Base-by-base conservation (phyloP, 2,888 invertebrate species). In the Steinernema hermaphroditum region DNA sequence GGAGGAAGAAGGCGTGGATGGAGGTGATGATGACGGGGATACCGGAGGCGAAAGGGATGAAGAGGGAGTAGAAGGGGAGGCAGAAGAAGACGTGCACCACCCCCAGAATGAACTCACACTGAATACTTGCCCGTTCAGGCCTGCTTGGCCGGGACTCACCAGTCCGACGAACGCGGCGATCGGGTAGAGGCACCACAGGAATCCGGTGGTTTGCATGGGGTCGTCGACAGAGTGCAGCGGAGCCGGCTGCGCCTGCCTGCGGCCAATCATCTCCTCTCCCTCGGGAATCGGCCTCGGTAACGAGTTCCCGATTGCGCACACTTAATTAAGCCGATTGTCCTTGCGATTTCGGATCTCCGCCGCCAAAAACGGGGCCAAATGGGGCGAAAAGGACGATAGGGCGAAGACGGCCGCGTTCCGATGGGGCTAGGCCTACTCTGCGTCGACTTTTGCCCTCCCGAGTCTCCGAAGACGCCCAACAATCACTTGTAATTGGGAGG, bases 151-250 rank as follows among this genome's bases (percentile, higher is more conserved):
- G n/a, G 41, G 46, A 78, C 80, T 80, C 43, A 83, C 84, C 68
- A 84, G 77, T 0, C 82, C 80, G 14, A 84, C 72, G 62, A 83
- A 74, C 0, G 81, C 82, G n/a, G 83, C 75, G 22, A 84, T 54
- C 22, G 84, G 84, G 70, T 83, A 84, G 50, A 83, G 76, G 50
- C 80, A 78, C 82, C 83, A 84, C 69, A 78, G 77, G 29, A 83
- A 78, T 34, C 84, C 84, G n/a, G 80, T 78, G 43, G 78, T 78
- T 29, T 75, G 27, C 77, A 77, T 77, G 9, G 6, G 54, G 16
- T n/a, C 49, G 9, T 54, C 54, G 46, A 46, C 6, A n/a, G 46
- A 16, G 46, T 6, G 46, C 46, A 46, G 46, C 46, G 46, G 16
- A n/a, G 6, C n/a, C 46, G 16, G 46, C 24, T 27, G 54, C 54